These are phyloP conservation scores for Patella ulyssiponensis DNA, from an alignment of 2,888 invertebrate species.

Conservation along the genomic window DNA sequence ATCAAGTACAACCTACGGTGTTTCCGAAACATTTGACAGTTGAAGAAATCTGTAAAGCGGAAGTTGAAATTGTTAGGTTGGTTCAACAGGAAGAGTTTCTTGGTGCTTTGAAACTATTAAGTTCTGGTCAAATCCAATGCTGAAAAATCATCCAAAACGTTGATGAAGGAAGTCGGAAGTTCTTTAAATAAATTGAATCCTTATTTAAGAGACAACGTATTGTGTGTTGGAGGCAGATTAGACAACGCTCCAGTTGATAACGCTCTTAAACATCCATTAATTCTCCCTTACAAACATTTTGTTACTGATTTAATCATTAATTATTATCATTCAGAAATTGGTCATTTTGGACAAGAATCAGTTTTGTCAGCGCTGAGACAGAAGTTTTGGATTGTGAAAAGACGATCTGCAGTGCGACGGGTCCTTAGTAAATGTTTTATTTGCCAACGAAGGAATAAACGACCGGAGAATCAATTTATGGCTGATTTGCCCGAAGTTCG, in stretches of 20 bases:
- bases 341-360: not conserved
- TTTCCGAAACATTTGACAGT: not conserved
- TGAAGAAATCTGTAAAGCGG: not conserved
- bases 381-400: not conserved
- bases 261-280: not conserved
- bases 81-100: not conserved
- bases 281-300: not conserved
- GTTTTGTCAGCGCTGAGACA: not conserved
- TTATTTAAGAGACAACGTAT: too few relatives aligned
- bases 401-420: not conserved
- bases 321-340: not conserved
- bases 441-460: not conserved
- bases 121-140: not conserved
- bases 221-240: not conserved
- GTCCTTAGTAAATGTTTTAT: not conserved
- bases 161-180: too few relatives aligned
- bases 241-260: not conserved
- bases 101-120: not conserved
- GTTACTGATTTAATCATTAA: not conserved
- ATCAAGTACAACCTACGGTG: not conserved
- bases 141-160: too few relatives aligned
- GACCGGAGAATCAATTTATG: conserved; percentile 21
- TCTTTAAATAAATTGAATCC: too few relatives aligned
- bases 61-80: not conserved
- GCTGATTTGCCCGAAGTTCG: conserved; percentile 21